Evolutionary conservation across 2,888 invertebrate species (phyloP).

Genomic region (Andrena praecox): DNA sequence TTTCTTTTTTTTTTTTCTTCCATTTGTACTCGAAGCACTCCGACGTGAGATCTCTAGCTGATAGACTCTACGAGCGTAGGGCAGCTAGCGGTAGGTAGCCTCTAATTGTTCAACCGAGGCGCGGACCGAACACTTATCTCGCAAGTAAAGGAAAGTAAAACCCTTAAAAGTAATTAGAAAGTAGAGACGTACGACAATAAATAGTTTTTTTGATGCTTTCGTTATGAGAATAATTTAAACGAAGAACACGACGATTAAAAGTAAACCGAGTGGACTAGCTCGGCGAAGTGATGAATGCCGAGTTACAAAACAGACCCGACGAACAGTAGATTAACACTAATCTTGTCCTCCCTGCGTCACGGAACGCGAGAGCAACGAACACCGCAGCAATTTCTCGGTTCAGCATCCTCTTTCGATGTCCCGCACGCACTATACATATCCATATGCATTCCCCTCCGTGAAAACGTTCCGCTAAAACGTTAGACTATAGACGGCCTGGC

Average conservation of each 20-base stretch:
- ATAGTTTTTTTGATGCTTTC: constrained; percentile 38
- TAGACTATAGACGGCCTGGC: no score
- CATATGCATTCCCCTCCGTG: background rate
- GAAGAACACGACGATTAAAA: constrained; percentile 47
- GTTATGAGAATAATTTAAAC: constrained; percentile 39
- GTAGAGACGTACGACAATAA: constrained; percentile 65
- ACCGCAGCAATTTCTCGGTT: constrained; percentile 10
- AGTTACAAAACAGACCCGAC: constrained; percentile 21
- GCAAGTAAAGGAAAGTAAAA: constrained; percentile 9
- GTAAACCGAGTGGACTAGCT: constrained; percentile 21
- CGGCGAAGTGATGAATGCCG: constrained; percentile 20
- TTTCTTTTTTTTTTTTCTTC: no score
- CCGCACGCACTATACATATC: background rate
- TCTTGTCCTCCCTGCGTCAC: constrained; percentile 7
- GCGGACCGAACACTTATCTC: constrained; percentile 20
- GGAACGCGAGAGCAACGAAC: constrained; percentile 14
- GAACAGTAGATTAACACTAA: constrained; percentile 36
- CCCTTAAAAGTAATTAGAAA: constrained; percentile 58
- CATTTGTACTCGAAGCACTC: constrained; percentile 63
- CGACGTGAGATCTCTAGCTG: constrained; percentile 58
- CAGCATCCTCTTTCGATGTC: constrained; percentile 10
- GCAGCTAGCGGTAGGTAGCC: constrained; percentile 16
- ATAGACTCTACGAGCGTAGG: constrained; percentile 51
- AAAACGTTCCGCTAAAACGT: no score
- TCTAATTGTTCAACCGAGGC: background rate